Percentiles rank a stretch among this genome's conserved stretches.
These are phyloP conservation scores for Tokudaia muenninki DNA, from an alignment of 2,797 vertebrate genomes.

Conservation along the genomic window DNA sequence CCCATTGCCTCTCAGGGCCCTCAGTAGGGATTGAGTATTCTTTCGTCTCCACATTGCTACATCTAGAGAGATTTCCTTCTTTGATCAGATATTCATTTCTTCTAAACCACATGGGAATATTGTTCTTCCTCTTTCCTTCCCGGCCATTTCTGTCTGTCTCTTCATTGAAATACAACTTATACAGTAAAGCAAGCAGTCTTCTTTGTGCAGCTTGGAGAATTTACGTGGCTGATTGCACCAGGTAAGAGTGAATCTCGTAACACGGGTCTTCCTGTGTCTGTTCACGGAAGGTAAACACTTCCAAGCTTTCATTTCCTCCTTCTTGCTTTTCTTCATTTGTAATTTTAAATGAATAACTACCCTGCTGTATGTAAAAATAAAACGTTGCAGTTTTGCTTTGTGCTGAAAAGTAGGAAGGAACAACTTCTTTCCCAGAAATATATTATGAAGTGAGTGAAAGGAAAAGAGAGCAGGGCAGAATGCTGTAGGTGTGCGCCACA, in stretches of 20 bases:
- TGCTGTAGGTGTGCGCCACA: neutral
- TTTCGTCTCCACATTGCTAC: neutral
- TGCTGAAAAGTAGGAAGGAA: constrained; percentile 28
- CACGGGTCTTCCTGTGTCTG: neutral
- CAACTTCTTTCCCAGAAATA: neutral
- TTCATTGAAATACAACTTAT: constrained; percentile 39
- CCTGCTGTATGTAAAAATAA: neutral
- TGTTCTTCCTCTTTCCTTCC: neutral
- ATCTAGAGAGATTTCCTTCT: neutral
- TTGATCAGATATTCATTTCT: neutral
- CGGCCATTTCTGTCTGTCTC: neutral
- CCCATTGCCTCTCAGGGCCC: neutral
- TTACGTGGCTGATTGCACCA: neutral
- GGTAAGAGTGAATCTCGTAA: constrained; percentile 34
- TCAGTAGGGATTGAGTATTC: neutral
- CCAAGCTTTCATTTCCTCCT: constrained; percentile 11
- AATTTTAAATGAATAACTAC: constrained; percentile 42
- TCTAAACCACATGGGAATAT: neutral
- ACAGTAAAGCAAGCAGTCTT: constrained; percentile 12
- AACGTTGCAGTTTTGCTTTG: neutral
- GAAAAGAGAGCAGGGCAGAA: neutral
- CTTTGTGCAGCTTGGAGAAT: neutral
- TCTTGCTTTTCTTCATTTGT: neutral
- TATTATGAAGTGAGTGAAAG: neutral
- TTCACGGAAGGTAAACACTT: neutral